Evolutionary conservation across 2,888 invertebrate species (phyloP).

Genomic region (Synanthedon tipuliformis): DNA sequence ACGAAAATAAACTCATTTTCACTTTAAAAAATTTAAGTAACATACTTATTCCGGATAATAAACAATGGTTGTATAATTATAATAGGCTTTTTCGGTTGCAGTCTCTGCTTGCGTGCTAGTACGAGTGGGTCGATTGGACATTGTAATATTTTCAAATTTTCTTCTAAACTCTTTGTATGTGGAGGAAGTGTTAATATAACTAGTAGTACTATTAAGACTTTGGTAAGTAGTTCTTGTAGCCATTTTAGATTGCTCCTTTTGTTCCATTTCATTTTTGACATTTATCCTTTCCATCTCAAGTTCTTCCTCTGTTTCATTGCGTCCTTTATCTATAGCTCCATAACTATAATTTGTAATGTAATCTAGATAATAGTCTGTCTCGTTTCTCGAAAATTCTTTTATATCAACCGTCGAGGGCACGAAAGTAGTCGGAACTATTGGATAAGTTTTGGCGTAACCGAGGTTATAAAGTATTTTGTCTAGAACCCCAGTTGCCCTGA

Average conservation of each 20-base stretch:
- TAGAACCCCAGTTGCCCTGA: conserved; percentile 41
- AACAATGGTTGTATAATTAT: too few species aligned
- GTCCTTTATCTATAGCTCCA: background rate
- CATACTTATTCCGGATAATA: too few species aligned
- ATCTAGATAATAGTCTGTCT: conserved; percentile 11
- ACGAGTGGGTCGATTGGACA: too few species aligned
- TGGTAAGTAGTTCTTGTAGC: background rate
- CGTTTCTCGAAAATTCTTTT: conserved; percentile 40
- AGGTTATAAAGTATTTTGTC: conserved; percentile 46
- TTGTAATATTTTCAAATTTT: too few species aligned
- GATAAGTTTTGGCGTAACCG: conserved; percentile 38
- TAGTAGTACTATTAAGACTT: background rate
- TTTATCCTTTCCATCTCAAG: background rate
- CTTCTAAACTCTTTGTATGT: too few species aligned
- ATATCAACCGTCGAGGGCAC: conserved; percentile 38
- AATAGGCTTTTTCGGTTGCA: too few species aligned
- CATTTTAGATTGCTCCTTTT: background rate
- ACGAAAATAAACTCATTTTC: too few species aligned
- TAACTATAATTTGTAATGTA: background rate
- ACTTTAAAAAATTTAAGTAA: too few species aligned
- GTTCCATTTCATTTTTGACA: background rate
- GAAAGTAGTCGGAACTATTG: conserved; percentile 15
- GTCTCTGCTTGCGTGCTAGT: too few species aligned
- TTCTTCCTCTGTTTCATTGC: background rate
- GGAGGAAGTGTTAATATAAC: too few species aligned